Evolutionary conservation across 2,113 vertebrate genomes (phyloP).

Genomic region (Hemibagrus wyckioides): DNA sequence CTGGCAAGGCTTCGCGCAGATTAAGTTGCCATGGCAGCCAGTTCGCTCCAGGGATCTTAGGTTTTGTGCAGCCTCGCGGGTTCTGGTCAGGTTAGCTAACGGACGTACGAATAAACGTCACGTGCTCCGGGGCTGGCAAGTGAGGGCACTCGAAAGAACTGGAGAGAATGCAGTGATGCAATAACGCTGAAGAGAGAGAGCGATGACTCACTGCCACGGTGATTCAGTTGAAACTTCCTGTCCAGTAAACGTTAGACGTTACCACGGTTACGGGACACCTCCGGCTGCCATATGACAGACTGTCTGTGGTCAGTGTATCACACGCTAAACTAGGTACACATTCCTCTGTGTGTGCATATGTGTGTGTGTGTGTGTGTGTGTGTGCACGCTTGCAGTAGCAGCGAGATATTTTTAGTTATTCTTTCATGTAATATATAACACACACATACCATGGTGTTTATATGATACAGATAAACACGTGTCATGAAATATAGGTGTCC

Average conservation of each 20-base stretch:
- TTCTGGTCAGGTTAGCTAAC: background rate
- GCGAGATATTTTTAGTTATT: too few species aligned
- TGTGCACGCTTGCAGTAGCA: background rate
- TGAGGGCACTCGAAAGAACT: background rate
- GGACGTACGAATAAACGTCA: background rate
- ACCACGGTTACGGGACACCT: background rate
- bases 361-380: background rate
- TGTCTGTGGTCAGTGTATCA: background rate
- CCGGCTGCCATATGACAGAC: background rate
- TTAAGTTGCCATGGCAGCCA: background rate
- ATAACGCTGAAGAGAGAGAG: background rate
- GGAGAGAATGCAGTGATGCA: background rate
- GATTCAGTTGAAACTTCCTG: background rate
- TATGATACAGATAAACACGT: background rate
- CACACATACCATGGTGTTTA: background rate
- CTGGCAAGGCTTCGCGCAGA: background rate
- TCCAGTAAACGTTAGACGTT: background rate
- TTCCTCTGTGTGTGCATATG: background rate
- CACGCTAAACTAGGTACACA: background rate
- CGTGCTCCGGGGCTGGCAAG: background rate
- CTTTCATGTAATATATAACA: background rate
- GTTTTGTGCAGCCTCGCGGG: background rate
- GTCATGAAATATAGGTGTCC: background rate
- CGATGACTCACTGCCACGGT: background rate
- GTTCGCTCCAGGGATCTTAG: background rate